phyloP scores from a whole-genome alignment of 64 coral and sea anemone species.

The Anthopleura sola region DNA sequence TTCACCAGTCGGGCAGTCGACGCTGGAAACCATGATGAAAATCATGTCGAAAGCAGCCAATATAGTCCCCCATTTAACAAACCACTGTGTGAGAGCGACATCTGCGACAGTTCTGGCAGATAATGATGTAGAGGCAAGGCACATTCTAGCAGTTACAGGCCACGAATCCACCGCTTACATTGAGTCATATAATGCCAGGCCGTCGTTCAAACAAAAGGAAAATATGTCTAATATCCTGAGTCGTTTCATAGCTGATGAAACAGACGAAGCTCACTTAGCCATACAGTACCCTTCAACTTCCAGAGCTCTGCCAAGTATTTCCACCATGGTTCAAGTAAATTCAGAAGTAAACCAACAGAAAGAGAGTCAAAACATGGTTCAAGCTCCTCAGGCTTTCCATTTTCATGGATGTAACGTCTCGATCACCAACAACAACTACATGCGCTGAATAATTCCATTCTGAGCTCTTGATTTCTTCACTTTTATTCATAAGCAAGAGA shows the following conservation, averaged over 20 bases:
- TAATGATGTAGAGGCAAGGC: too few relatives aligned
- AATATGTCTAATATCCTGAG: constrained; percentile 22
- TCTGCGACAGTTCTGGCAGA: too few relatives aligned
- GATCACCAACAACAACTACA: constrained; percentile 8
- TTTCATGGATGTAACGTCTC: background rate
- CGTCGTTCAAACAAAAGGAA: constrained; percentile 19
- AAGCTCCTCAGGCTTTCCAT: background rate
- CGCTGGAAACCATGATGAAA: too few relatives aligned
- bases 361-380: background rate
- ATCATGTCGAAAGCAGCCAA: too few relatives aligned
- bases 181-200: background rate
- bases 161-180: constrained; percentile 15
- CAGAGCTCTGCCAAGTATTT: too few relatives aligned
- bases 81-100: too few relatives aligned
- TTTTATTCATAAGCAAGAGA: too few relatives aligned
- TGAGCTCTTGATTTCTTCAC: background rate
- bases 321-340: background rate
- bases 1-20: too few relatives aligned
- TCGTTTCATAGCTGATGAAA: background rate
- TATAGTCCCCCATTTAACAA: too few relatives aligned
- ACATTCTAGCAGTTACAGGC: too few relatives aligned
- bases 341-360: background rate
- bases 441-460: background rate
- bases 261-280: background rate
- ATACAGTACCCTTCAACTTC: background rate